phyloP scores from a whole-genome alignment of 1,140 invertebrate genomes.

The Leptinotarsa undecemlineata region DNA sequence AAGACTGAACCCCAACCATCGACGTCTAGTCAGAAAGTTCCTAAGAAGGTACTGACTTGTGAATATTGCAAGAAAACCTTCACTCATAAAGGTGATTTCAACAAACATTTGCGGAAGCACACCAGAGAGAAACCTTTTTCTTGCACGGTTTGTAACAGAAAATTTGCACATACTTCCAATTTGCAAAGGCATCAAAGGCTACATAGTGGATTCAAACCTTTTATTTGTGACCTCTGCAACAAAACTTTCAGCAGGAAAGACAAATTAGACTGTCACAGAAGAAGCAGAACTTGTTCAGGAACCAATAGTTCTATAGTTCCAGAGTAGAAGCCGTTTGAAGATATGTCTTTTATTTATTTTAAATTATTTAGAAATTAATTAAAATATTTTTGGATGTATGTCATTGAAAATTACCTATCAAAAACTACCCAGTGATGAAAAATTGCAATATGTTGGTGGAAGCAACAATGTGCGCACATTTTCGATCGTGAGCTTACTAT shows the following conservation, averaged over 20 bases:
- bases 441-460: no score
- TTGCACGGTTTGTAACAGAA: constrained; percentile 73
- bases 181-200: constrained; percentile 68
- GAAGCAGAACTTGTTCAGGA: constrained; percentile 43
- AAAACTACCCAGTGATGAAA: no score
- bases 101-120: constrained; percentile 72
- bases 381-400: no score
- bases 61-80: constrained; percentile 49
- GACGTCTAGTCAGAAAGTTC: constrained; percentile 29
- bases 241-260: constrained; percentile 73
- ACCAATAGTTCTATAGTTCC: not conserved
- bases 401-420: no score
- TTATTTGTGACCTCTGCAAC: constrained; percentile 67
- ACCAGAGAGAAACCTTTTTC: constrained; percentile 74
- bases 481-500: no score
- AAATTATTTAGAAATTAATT: no score
- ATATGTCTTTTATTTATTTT: no score
- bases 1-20: constrained; percentile 30
- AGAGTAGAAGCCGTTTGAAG: not conserved
- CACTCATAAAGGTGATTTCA: constrained; percentile 52
- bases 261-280: constrained; percentile 63
- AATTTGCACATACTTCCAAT: constrained; percentile 72
- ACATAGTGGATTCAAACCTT: constrained; percentile 66
- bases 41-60: constrained; percentile 36
- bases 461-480: no score